These are phyloP conservation scores for Zygogramma bicolorata DNA, from an alignment of 2,888 invertebrate genomes.

Conservation along the genomic window DNA sequence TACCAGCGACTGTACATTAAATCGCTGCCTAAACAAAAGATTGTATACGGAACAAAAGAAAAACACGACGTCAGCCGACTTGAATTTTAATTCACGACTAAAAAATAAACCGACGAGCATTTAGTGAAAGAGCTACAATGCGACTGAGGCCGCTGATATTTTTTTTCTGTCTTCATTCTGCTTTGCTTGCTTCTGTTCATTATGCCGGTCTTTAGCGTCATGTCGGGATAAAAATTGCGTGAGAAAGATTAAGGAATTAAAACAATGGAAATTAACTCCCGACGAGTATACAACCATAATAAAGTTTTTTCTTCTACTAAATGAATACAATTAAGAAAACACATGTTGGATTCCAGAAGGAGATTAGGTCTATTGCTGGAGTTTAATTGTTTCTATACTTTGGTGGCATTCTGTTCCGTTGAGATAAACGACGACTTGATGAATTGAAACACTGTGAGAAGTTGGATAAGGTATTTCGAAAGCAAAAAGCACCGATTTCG, in stretches of 20 bases:
- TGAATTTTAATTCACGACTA: slow-evolving; percentile 61
- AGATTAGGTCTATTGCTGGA: slow-evolving; percentile 32
- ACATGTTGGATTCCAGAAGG: slow-evolving; percentile 30
- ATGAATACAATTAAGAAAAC: slow-evolving; percentile 33
- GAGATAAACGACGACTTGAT: too few species aligned
- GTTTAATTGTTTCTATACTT: slow-evolving; percentile 29
- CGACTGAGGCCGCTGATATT: slow-evolving; percentile 35
- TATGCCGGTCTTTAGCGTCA: slow-evolving; percentile 43
- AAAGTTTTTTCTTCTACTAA: slow-evolving; percentile 35
- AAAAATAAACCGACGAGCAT: slow-evolving; percentile 47
- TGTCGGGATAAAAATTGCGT: slow-evolving; percentile 40
- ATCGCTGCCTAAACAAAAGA: slow-evolving; percentile 61
- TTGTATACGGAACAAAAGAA: slow-evolving; percentile 57
- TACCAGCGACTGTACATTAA: slow-evolving; percentile 56
- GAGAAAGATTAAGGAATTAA: slow-evolving; percentile 44
- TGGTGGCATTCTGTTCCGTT: slow-evolving; percentile 28
- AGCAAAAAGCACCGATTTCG: too few species aligned
- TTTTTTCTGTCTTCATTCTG: slow-evolving; percentile 29
- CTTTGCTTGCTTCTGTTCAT: slow-evolving; percentile 42
- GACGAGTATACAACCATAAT: slow-evolving; percentile 32
- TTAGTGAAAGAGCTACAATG: slow-evolving; percentile 47
- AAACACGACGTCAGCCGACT: slow-evolving; percentile 62
- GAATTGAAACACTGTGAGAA: too few species aligned
- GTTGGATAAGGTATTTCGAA: too few species aligned
- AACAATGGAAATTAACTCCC: slow-evolving; percentile 43